Evolutionary conservation across 2,113 vertebrate genomes (phyloP), one percentile per base, ranked within the genome.

Genomic region (Daboia siamensis): DNA sequence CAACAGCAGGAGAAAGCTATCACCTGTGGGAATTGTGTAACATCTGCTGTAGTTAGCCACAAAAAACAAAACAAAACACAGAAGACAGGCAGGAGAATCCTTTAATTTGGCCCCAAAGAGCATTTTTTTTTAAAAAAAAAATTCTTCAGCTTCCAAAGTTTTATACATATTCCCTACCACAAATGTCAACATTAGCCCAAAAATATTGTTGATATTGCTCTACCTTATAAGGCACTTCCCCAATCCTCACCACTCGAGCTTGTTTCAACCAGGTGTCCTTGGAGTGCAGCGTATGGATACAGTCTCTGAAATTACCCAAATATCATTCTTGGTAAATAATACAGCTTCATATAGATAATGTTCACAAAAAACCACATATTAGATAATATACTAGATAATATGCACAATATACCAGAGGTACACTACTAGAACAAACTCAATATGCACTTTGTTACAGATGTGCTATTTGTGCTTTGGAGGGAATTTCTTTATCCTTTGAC

Each of bases 221-320:
- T 90, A 99, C 99, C 97, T 99, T 99, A 93, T 98, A 99, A 1
- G 99, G 99, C 90, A 98, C 97, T 95, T 99, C 99, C 94, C 98
- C 99, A 2, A 99, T 89, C 93, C 98, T 96, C 95, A 99, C 99
- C 54, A 99, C 99, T 23, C 98, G 97, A 6, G 98, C 99, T 92
- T 99, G 98, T 95, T 99, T 99, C 93, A 99, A 96, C 99, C 99
- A 99, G 0, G 98, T 99, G 96, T 99, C 99, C 96, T 87, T 98
- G 90, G 99, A 99, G 94, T 99, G 99, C 89, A 99, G 96, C 0
- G 98, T 98, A 91, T 98, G 99, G n/a, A 99, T 97, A 8, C 99
- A 99, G 85, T 99, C 98, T 96, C 99, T 99, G 46, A 15, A 91
- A 92, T 92, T 87, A 21, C 1, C 88, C 96, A 69, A 91, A 93